Evolutionary conservation across 1,140 invertebrate species (phyloP), one percentile per base, ranked within the genome.

Genomic region (Alviniconcha marisindica): DNA sequence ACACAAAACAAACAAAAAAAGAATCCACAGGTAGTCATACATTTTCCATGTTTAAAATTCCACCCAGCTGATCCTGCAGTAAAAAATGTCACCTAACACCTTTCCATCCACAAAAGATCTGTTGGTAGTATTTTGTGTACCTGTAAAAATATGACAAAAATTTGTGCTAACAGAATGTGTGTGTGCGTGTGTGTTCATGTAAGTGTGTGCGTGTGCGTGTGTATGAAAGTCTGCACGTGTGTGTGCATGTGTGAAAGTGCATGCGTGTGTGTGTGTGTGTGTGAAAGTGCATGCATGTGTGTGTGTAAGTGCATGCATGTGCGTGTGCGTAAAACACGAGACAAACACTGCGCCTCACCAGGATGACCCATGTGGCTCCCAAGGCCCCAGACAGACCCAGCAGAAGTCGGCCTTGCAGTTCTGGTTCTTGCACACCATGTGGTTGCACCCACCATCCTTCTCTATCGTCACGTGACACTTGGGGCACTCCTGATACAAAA

Each of bases 381-480:
- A 99, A 1, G 98, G 97, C 42, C 98, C 98, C 54, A 99, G 95
- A 93, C 99, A 99, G 0, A 99, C 98, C 99, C 99, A 99, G 94
- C 99, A 99, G 92, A 99, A 99, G 92, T 99, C 98, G 28, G 97
- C 96, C 93, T 98, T 98, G 92, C 99, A 99, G 92, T 97, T 98
- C 93, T 98, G 97, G 94, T 99, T 99, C 94, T 99, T 99, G 94
- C 99, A 99, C 12, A 99, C 96, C 98, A 99, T 99, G 93, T 99
- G 99, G 94, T 99, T 99, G 94, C 99, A 99, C 44, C 98, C 98
- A 69, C 98, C 98, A 94, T 99, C 98, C 93, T 93, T 93, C 85
- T 94, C 93, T 85, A 99, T 99, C 0, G 98, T 99, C 2, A 98
- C 98, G 93, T 98, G 98, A 94, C 98, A 99, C 91, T 97, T 98